These are phyloP conservation scores for Emys orbicularis DNA, from an alignment of 2,797 vertebrate species.

Conservation along the genomic window DNA sequence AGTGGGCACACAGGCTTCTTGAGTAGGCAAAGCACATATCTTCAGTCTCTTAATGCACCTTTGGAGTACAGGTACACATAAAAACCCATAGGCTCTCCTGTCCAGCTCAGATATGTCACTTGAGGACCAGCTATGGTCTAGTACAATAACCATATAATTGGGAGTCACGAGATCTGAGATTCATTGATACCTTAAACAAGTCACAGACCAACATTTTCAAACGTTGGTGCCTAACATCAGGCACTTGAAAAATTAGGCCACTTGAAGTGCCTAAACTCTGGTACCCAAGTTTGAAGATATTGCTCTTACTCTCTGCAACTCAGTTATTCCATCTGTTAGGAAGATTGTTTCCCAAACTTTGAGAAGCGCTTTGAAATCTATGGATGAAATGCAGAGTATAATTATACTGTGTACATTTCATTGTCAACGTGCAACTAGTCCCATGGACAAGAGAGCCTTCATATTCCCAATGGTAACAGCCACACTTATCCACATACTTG, in stretches of 20 bases:
- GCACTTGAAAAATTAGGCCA: not conserved
- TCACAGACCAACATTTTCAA: not conserved
- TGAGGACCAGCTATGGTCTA: not conserved
- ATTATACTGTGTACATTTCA: not conserved
- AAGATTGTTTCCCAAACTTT: not conserved
- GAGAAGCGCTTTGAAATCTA: not conserved
- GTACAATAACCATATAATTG: rapidly evolving
- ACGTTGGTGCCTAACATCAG: rapidly evolving
- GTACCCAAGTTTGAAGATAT: not conserved
- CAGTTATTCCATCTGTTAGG: not conserved
- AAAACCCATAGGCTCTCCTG: not conserved
- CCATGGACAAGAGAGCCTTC: not conserved
- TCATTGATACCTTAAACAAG: not conserved
- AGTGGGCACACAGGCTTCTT: not conserved
- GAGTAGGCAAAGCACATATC: not conserved
- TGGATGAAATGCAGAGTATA: not conserved
- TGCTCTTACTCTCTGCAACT: not conserved
- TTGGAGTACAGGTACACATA: not conserved
- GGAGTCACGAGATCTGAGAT: rapidly evolving
- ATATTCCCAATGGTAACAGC: not conserved
- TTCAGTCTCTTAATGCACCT: not conserved
- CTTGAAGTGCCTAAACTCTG: rapidly evolving
- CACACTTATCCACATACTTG: not conserved
- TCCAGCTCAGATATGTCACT: not conserved
- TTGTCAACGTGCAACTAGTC: not conserved